Base-by-base conservation (phyloP, 2,113 vertebrate genomes). In the Phocoena sinus region DNA sequence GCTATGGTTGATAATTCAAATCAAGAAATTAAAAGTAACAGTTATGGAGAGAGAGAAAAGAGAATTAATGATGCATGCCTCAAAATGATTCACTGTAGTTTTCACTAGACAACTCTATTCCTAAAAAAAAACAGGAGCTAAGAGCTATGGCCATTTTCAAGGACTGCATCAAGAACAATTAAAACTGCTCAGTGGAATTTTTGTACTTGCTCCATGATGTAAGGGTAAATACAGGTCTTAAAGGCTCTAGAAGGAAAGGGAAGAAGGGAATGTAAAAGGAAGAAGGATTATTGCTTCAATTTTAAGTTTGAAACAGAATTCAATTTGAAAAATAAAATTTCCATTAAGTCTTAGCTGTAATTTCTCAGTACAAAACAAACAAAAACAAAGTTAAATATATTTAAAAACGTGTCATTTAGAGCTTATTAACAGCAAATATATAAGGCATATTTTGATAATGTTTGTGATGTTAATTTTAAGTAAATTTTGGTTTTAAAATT, bases 21-120 rank as follows among this genome's bases (percentile, higher is more conserved):
- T 65, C 38, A 92, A 95, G 71, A 97, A 98, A 68, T 95, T 97
- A 97, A 74, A 76, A 96, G 41, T 94, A 38, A 74, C 77, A 96
- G 15, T 88, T 97, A 86, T 63, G 73, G 47, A 63, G 36, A 14
- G 0, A 0, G 91, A 91, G 14, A 90, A 44, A 71, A 50, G 41
- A 76, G 36, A 58, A 12, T 56, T 94, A 94, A 56, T 21, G 70
- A 14, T 89, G 10, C 44, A 38, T 97, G 62, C 60, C 76, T n/a
- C 60, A 85, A 97, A 95, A 95, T 79, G 14, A 95, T 74, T 92
- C 28, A 84, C 17, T 90, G 12, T 28, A 38, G 6, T 98, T 98
- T 97, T 97, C 90, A 96, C 23, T 91, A 91, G 41, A 17, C 38
- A 96, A 74, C 5, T 96, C 97, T 96, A 93, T 92, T 97, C 65